Conservation (phyloP, 2,113 vertebrate species). For the Proterorhinus semilunaris region DNA sequence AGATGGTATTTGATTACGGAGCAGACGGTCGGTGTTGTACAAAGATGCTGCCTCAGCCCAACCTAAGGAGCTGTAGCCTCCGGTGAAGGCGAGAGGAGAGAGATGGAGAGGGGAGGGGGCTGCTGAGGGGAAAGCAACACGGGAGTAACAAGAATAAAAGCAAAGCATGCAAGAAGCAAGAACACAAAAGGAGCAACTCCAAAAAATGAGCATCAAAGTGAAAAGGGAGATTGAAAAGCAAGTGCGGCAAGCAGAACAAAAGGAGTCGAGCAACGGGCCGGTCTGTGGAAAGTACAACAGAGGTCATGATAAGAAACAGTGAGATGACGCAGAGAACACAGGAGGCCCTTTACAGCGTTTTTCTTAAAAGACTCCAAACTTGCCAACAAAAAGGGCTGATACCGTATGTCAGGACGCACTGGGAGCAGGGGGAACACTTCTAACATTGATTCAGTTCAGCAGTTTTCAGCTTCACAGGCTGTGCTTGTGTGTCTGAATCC, state of each 20-base stretch:
- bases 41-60: slow-evolving; percentile 98
- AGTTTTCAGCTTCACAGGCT: background rate
- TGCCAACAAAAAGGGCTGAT: slow-evolving; percentile 11
- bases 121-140: slow-evolving; percentile 56
- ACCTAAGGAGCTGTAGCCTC: slow-evolving; percentile 89
- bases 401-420: slow-evolving; percentile 1
- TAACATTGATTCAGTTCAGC: slow-evolving; percentile 4
- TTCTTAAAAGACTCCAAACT: slow-evolving; percentile 25
- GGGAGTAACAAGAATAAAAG: slow-evolving; percentile 41
- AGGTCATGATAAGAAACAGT: slow-evolving; percentile 53
- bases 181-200: slow-evolving; percentile 65
- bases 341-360: slow-evolving; percentile 14
- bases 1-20: slow-evolving; percentile 99
- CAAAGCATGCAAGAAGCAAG: slow-evolving; percentile 60
- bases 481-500: background rate
- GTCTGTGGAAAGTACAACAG: slow-evolving; percentile 50
- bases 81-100: slow-evolving; percentile 80
- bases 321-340: slow-evolving; percentile 51
- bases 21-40: slow-evolving; percentile 99
- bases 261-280: slow-evolving; percentile 47
- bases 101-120: slow-evolving; percentile 52
- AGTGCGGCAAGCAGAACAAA: slow-evolving; percentile 55
- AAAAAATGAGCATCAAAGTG: slow-evolving; percentile 73
- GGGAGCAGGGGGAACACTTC: background rate
- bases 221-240: slow-evolving; percentile 55